A percentile compares a stretch with the other conserved stretches of the same genome.
These are phyloP conservation scores for Zenarchopterus dispar DNA, from an alignment of 2,797 vertebrate genomes.

Conservation along the genomic window DNA sequence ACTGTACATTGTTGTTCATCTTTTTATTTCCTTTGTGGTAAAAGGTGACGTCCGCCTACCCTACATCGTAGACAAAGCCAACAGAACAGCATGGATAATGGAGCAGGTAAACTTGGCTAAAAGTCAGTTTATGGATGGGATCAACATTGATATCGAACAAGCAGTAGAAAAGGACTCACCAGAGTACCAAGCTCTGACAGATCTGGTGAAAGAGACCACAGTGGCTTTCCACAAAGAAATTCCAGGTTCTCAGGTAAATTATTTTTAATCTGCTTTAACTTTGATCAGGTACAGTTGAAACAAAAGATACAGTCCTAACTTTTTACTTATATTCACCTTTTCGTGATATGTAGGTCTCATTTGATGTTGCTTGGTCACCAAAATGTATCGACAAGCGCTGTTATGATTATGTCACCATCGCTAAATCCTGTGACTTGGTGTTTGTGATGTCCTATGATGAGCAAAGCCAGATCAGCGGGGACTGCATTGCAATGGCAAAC, in stretches of 20 bases:
- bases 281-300: not conserved
- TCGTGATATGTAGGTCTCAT: constrained; percentile 87
- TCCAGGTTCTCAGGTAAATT: constrained; percentile 91
- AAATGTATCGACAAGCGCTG: constrained; percentile 89
- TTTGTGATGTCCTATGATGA: constrained; percentile 99
- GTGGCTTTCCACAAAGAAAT: constrained; percentile 91
- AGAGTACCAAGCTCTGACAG: constrained; percentile 89
- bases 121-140: constrained; percentile 94
- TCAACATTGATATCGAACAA: constrained; percentile 96
- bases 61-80: constrained; percentile 83
- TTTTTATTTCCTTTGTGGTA: constrained; percentile 24
- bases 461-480: constrained; percentile 90
- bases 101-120: constrained; percentile 87
- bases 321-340: not conserved
- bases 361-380: constrained; percentile 95
- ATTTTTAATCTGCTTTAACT: not conserved
- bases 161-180: constrained; percentile 81
- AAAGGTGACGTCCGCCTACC: constrained; percentile 88
- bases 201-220: constrained; percentile 90
- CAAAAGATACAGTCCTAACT: not conserved
- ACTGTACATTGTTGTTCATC: not conserved
- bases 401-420: constrained; percentile 91
- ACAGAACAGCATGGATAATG: constrained; percentile 89
- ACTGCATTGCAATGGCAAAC: constrained; percentile 92
- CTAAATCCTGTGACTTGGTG: constrained; percentile 91